These are phyloP conservation scores for Argynnis bischoffii DNA, from an alignment of 2,888 invertebrate genomes.

Conservation along the genomic window DNA sequence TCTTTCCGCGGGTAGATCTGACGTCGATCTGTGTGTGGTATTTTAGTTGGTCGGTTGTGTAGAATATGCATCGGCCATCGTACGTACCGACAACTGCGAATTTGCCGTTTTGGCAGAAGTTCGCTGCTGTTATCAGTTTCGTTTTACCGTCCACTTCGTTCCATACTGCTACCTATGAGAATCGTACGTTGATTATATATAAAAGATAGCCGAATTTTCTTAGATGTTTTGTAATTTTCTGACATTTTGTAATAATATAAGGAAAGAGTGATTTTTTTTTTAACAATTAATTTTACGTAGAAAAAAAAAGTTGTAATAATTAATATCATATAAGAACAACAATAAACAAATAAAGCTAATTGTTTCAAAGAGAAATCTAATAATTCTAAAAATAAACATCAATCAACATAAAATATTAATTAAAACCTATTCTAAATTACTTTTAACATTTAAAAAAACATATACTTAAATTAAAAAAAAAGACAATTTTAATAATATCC, in stretches of 20 bases:
- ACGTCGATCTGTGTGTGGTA: conserved; percentile 99
- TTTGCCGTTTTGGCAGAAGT: conserved; percentile 98
- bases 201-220: too few relatives aligned
- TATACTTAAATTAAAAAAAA: background rate
- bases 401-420: too few relatives aligned
- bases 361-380: too few relatives aligned
- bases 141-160: conserved; percentile 97
- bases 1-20: conserved; percentile 96
- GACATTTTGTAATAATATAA: too few relatives aligned
- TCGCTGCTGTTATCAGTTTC: conserved; percentile 97
- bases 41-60: conserved; percentile 98
- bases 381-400: too few relatives aligned
- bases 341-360: background rate
- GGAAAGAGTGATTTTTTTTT: background rate
- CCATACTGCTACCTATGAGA: conserved; percentile 92
- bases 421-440: too few relatives aligned
- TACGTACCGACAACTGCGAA: conserved; percentile 99
- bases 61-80: conserved; percentile 99
- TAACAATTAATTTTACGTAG: too few relatives aligned
- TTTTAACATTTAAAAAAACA: too few relatives aligned
- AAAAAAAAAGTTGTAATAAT: background rate
- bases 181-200: too few relatives aligned
- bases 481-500: background rate
- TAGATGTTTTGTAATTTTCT: too few relatives aligned
- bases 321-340: background rate